phyloP scores from a whole-genome alignment of 2,888 invertebrate genomes.

The Pammene fasciana region DNA sequence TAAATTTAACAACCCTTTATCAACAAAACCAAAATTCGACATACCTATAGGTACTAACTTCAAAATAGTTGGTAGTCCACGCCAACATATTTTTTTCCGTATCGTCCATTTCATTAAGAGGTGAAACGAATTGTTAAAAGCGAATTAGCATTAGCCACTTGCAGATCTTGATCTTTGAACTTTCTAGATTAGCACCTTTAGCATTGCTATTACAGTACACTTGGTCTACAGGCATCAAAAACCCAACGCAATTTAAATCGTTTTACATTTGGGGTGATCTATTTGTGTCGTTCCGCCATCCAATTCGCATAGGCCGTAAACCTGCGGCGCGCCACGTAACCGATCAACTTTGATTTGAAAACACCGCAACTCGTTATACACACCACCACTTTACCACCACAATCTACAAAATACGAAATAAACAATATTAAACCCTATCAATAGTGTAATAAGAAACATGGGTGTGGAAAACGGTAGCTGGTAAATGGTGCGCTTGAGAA shows the following conservation, averaged over 20 bases:
- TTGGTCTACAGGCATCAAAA: conserved; percentile 1
- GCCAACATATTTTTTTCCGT: too few relatives aligned
- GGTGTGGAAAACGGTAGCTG: conserved; percentile 4
- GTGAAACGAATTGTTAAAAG: too few relatives aligned
- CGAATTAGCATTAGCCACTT: too few relatives aligned
- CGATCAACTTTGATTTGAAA: conserved; percentile 72
- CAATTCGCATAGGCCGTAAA: conserved; percentile 69
- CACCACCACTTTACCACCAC: conserved; percentile 38
- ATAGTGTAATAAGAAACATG: background rate
- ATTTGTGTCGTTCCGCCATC: conserved; percentile 65
- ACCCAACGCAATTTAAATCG: conserved; percentile 19
- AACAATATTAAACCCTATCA: background rate
- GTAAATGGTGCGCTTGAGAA: conserved; percentile 42
- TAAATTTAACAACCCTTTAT: too few relatives aligned
- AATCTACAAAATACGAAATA: background rate
- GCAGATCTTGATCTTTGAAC: too few relatives aligned
- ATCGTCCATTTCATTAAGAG: too few relatives aligned
- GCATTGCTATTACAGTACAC: background rate
- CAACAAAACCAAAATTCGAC: too few relatives aligned
- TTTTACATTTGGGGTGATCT: conserved; percentile 45
- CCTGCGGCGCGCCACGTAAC: conserved; percentile 63
- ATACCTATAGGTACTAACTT: too few relatives aligned
- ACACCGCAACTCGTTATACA: conserved; percentile 65
- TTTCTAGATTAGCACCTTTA: too few relatives aligned
- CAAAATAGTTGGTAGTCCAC: too few relatives aligned